phyloP scores from a whole-genome alignment of 2,888 invertebrate genomes.

The Mesochorus sp. region DNA sequence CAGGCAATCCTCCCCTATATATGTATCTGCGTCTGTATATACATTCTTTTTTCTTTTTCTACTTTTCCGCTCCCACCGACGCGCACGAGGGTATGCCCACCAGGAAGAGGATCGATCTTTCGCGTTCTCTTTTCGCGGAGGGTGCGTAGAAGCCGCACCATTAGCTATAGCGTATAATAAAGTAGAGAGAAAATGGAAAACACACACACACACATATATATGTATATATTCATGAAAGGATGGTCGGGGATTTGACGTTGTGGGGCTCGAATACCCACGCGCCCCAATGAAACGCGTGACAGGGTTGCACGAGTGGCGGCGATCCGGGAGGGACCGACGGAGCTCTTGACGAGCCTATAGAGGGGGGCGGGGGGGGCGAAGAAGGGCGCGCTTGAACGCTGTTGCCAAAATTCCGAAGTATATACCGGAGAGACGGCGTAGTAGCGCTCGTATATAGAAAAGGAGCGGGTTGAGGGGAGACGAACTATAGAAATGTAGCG shows the following conservation, averaged over 20 bases:
- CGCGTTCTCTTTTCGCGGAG: conserved; percentile 37
- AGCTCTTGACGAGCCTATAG: not conserved
- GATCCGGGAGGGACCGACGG: not conserved
- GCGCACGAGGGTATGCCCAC: conserved; percentile 27
- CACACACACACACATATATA: not conserved
- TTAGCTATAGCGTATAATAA: conserved; percentile 15
- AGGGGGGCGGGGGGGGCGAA: conserved; percentile 13
- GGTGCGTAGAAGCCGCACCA: conserved; percentile 35
- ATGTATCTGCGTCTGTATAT: no score
- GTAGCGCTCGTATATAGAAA: conserved; percentile 10
- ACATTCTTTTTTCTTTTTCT: not conserved
- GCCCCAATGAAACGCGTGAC: no score
- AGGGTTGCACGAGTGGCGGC: not conserved
- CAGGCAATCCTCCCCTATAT: conserved; percentile 3
- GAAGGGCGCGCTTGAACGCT: no score
- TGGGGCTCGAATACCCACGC: no score
- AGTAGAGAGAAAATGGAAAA: not conserved
- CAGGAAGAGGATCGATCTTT: conserved; percentile 53
- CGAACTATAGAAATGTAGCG: no score
- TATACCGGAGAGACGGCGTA: not conserved
- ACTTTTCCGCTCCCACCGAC: conserved; percentile 14
- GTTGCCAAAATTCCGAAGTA: conserved; percentile 30
- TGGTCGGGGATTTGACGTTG: not conserved
- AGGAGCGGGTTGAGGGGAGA: conserved; percentile 37
- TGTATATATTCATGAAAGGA: not conserved